Conservation (phyloP, 2,797 vertebrate species). For the Rousettus madagascariensis region DNA sequence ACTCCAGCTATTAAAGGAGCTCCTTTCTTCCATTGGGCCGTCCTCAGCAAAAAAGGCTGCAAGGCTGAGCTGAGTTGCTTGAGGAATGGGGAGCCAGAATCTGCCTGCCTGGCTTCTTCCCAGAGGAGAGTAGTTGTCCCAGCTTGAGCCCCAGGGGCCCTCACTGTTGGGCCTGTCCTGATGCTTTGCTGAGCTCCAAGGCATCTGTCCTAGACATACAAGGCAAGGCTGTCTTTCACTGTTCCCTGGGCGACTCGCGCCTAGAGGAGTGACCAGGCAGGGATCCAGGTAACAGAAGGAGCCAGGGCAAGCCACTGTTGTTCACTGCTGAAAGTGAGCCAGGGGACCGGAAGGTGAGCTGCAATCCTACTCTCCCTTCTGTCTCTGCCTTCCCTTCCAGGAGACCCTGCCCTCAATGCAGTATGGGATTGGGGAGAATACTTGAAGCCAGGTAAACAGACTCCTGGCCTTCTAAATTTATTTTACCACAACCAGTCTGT, state of each 20-base stretch:
- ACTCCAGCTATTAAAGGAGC: slow-evolving; percentile 21
- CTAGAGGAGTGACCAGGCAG: slow-evolving; percentile 55
- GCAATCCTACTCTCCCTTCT: neutral
- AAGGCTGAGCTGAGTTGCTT: neutral
- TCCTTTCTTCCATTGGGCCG: slow-evolving; percentile 42
- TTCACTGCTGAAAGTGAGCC: slow-evolving; percentile 1
- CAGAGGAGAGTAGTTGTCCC: neutral
- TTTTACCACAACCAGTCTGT: neutral
- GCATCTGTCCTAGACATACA: slow-evolving; percentile 59
- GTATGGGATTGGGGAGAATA: rapidly evolving
- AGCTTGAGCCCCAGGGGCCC: neutral
- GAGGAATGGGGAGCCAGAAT: neutral
- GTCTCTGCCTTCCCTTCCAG: neutral
- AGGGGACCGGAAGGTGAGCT: slow-evolving; percentile 28
- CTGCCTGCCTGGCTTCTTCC: slow-evolving; percentile 8
- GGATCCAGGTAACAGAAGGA: slow-evolving; percentile 53
- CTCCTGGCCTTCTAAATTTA: neutral
- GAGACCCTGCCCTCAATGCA: neutral
- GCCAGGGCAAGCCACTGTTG: neutral
- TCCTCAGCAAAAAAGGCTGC: neutral
- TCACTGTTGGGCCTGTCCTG: neutral
- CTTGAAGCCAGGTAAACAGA: slow-evolving; percentile 13
- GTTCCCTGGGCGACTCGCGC: slow-evolving; percentile 9
- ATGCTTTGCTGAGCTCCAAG: neutral
- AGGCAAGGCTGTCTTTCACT: slow-evolving; percentile 54